Percentiles rank a stretch among this genome's conserved stretches.
Evolutionary conservation across 1,140 invertebrate species (phyloP).

Genomic region (Habropoda laboriosa): DNA sequence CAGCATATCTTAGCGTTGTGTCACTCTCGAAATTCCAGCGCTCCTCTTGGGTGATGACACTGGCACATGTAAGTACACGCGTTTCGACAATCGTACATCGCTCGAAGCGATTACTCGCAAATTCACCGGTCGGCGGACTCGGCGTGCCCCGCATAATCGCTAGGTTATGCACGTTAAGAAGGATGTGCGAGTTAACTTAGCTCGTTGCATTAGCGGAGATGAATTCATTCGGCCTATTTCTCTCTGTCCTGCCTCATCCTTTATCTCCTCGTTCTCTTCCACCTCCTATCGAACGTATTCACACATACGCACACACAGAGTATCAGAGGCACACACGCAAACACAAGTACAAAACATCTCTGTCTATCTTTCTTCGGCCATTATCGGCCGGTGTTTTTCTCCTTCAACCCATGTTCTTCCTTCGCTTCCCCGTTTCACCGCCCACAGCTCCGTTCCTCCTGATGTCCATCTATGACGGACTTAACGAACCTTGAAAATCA

Average conservation of each 20-base stretch:
- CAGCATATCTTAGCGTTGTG: too few species aligned
- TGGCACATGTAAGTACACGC: too few species aligned
- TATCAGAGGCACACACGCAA: neutral
- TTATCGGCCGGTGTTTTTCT: neutral
- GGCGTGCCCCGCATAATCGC: slow-evolving; percentile 66
- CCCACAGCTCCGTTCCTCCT: slow-evolving; percentile 45
- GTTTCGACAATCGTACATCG: slow-evolving; percentile 38
- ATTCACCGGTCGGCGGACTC: slow-evolving; percentile 26
- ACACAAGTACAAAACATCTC: neutral
- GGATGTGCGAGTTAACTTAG: slow-evolving; percentile 81
- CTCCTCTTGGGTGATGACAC: neutral
- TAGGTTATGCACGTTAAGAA: slow-evolving; percentile 78
- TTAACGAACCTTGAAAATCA: slow-evolving; percentile 76
- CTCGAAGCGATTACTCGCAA: slow-evolving; percentile 48
- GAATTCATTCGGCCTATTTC: slow-evolving; percentile 77
- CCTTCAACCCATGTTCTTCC: neutral
- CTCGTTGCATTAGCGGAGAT: slow-evolving; percentile 79
- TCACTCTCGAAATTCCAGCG: slow-evolving; percentile 25
- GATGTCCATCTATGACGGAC: slow-evolving; percentile 61
- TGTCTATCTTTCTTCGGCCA: too few species aligned
- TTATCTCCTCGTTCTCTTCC: neutral
- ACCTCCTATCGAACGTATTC: neutral
- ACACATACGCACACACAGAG: too few species aligned
- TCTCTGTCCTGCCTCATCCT: slow-evolving; percentile 36
- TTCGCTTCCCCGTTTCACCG: slow-evolving; percentile 35